These are phyloP conservation scores for Spea multiplicata DNA, from an alignment of 2,113 vertebrate genomes.

Conservation along the genomic window DNA sequence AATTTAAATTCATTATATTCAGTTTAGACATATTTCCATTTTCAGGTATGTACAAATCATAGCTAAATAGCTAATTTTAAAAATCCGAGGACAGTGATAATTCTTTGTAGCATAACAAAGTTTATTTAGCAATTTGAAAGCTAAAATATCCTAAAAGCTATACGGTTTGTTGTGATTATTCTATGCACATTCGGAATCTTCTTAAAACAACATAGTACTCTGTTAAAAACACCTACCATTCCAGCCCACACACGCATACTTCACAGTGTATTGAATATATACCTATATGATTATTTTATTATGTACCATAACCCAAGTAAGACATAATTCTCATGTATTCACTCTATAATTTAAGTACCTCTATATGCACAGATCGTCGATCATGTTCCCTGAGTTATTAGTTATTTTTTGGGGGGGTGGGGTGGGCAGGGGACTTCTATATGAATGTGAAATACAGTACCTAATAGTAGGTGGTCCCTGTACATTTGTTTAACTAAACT, in stretches of 20 bases:
- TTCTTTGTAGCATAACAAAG: no score
- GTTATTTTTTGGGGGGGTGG: neutral
- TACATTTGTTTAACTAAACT: slow-evolving; percentile 54
- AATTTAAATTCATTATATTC: no score
- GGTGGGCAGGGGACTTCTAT: neutral
- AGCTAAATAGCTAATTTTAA: no score
- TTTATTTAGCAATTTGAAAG: neutral
- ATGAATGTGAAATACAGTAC: slow-evolving; percentile 3
- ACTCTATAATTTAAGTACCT: slow-evolving; percentile 6
- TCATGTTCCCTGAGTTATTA: slow-evolving; percentile 16
- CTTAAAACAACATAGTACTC: slow-evolving; percentile 8
- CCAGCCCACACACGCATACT: slow-evolving; percentile 19
- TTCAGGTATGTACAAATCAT: no score
- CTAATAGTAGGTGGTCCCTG: slow-evolving; percentile 58
- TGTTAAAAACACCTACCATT: neutral
- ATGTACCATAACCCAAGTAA: neutral
- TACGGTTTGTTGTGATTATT: neutral
- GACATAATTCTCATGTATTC: slow-evolving; percentile 27
- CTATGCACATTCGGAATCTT: slow-evolving; percentile 15
- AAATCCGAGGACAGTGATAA: no score
- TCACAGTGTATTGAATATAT: neutral
- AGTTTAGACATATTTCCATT: no score
- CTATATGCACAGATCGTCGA: slow-evolving; percentile 3
- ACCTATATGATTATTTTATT: slow-evolving; percentile 13
- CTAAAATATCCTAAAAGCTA: neutral